Evolutionary conservation across 2,888 invertebrate genomes (phyloP), one percentile per base, ranked within the genome.

Genomic region (Melolontha melolontha): DNA sequence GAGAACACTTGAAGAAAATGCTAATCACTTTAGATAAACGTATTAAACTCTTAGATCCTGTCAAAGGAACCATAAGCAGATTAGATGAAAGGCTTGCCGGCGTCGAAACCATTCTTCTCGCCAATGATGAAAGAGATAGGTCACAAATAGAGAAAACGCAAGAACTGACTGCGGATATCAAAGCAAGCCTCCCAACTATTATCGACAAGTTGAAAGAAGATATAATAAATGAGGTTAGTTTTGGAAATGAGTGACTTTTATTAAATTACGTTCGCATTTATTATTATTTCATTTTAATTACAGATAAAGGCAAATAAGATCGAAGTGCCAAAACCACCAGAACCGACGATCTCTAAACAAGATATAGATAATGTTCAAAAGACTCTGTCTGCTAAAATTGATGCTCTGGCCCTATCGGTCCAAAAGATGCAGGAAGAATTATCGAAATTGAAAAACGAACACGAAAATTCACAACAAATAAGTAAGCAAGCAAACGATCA

Each of bases 1-100:
- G 93, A 0, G 94, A 95, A 67, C 88, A 92, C 73, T 79, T 94
- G 62, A 94, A 94, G 83, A 92, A 91, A 79, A 89, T 90, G 55
- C 83, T 95, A 69, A 83, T 86, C 1, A 84, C 87, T 0, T 81
- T 95, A 52, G 93, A 93, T 72, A 93, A 92, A 80, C 88, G 91
- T 63, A 90, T 91, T 71, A 86, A 90, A 72, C 86, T 87, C 0
- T 83, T 92, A 49, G 92, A 92, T 75, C 91, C 89, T 0, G 84
- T 92, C 54, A 90, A 89, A 73, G 90, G 90, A 7, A 88, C 89
- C 66, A 87, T 93, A 47, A 87, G 87, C 0, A 85, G 92, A 54
- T 83, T 94, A 49, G 94, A 94, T 75, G 93, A 93, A 71, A 85
- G 92, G 67, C 83, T 94, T 62, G 90, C 90, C 11, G 91, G 91